Conservation (phyloP, 2,113 vertebrate genomes). For the Cheirogaleus medius region DNA sequence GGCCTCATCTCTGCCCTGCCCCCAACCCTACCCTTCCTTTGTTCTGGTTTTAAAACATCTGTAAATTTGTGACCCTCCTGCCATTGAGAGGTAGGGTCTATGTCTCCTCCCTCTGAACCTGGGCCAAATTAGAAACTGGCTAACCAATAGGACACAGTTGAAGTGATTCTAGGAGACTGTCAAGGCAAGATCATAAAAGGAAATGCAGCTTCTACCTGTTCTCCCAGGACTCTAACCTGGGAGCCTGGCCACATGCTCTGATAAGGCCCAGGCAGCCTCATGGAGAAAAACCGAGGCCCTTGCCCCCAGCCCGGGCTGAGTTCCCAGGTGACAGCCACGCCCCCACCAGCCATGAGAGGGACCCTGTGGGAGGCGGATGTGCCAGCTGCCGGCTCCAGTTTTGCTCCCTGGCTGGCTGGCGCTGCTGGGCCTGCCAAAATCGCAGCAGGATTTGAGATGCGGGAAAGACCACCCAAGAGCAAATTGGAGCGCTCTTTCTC, state of each 20-base stretch:
- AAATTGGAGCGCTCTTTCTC: not conserved
- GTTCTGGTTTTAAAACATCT: not conserved
- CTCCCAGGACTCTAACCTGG: not conserved
- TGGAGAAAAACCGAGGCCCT: not conserved
- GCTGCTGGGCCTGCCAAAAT: not conserved
- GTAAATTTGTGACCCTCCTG: not conserved
- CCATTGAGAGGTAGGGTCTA: not conserved
- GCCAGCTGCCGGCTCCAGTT: not conserved
- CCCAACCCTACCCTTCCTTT: not conserved
- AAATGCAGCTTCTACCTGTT: not conserved
- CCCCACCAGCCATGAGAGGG: not conserved
- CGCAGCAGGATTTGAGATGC: not conserved
- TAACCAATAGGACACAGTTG: not conserved
- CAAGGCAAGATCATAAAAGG: not conserved
- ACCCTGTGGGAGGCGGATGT: not conserved
- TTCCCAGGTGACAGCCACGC: not conserved
- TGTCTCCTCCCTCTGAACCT: not conserved
- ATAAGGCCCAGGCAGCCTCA: not conserved
- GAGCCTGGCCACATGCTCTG: not conserved
- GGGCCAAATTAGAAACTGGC: not conserved
- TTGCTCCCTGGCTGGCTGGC: too few species aligned
- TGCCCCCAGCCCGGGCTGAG: not conserved
- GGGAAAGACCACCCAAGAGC: not conserved
- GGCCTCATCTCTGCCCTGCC: not conserved
- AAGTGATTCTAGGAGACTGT: not conserved